phyloP scores from a whole-genome alignment of 1,140 invertebrate species.

The Kradibia gibbosae region DNA sequence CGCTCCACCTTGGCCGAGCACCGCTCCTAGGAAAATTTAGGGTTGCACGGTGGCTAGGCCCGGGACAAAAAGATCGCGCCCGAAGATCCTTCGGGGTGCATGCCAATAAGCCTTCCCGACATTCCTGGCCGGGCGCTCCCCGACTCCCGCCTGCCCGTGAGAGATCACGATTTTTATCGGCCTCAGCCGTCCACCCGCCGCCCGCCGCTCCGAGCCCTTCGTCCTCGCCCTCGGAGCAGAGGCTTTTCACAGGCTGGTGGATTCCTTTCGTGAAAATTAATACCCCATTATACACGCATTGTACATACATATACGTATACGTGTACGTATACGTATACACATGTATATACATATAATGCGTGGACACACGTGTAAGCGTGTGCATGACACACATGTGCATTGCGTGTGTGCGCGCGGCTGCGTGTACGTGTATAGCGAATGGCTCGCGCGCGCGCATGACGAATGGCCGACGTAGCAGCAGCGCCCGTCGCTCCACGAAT shows the following conservation, averaged over 20 bases:
- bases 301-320: background rate
- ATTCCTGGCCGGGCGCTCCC: slow-evolving; percentile 38
- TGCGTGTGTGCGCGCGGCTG: no score
- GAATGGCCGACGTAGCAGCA: slow-evolving; percentile 50
- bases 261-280: slow-evolving; percentile 69
- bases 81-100: slow-evolving; percentile 65
- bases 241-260: slow-evolving; percentile 67
- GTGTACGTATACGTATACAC: no score
- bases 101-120: slow-evolving; percentile 58
- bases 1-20: slow-evolving; percentile 1
- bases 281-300: slow-evolving; percentile 47
- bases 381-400: no score
- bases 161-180: slow-evolving; percentile 33
- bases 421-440: slow-evolving; percentile 59
- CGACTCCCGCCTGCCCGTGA: background rate
- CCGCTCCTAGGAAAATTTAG: slow-evolving; percentile 48
- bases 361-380: no score
- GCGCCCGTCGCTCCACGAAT: slow-evolving; percentile 14
- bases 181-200: background rate
- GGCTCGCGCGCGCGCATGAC: slow-evolving; percentile 54
- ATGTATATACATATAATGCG: no score
- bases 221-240: slow-evolving; percentile 3
- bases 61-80: slow-evolving; percentile 51
- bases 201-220: background rate
- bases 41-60: slow-evolving; percentile 57